phyloP scores from a whole-genome alignment of 2,797 vertebrate species.

The Chelonia mydas region DNA sequence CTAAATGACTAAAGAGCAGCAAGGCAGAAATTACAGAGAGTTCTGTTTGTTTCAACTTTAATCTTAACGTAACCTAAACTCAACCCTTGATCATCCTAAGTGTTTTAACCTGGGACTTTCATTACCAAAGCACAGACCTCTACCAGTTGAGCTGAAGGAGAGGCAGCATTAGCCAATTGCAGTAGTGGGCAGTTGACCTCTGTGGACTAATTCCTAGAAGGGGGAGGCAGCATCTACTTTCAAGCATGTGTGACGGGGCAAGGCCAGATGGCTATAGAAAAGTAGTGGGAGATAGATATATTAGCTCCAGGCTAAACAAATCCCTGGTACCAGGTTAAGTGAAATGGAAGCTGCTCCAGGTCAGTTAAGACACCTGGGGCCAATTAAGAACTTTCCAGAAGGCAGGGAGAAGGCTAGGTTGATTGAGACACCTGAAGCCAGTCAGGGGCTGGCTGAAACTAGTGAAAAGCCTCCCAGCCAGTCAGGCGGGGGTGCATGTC shows the following conservation, averaged over 20 bases:
- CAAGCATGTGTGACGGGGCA: neutral
- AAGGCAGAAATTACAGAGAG: constrained; percentile 31
- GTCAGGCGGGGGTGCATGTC: too few relatives aligned
- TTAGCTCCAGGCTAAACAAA: too few relatives aligned
- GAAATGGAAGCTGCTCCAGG: too few relatives aligned
- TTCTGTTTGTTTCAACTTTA: neutral
- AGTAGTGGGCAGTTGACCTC: neutral
- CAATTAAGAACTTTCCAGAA: too few relatives aligned
- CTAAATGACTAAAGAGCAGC: neutral
- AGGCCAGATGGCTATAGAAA: too few relatives aligned
- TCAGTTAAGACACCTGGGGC: too few relatives aligned
- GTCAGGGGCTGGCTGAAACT: too few relatives aligned
- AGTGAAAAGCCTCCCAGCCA: too few relatives aligned
- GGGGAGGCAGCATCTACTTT: neutral
- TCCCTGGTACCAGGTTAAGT: too few relatives aligned
- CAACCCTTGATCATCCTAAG: neutral
- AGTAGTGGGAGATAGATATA: too few relatives aligned
- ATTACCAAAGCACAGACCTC: neutral
- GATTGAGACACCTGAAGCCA: too few relatives aligned
- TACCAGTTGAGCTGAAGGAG: neutral
- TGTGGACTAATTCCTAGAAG: neutral
- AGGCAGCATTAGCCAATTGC: neutral
- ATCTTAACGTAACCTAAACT: constrained; percentile 36
- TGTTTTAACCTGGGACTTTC: constrained; percentile 35
- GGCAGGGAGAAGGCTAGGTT: too few relatives aligned